A percentile compares a stretch with the other conserved stretches of the same genome.
These are phyloP conservation scores for Actinernus sp. DNA, from an alignment of 92 coral and sea anemone species.

Conservation along the genomic window DNA sequence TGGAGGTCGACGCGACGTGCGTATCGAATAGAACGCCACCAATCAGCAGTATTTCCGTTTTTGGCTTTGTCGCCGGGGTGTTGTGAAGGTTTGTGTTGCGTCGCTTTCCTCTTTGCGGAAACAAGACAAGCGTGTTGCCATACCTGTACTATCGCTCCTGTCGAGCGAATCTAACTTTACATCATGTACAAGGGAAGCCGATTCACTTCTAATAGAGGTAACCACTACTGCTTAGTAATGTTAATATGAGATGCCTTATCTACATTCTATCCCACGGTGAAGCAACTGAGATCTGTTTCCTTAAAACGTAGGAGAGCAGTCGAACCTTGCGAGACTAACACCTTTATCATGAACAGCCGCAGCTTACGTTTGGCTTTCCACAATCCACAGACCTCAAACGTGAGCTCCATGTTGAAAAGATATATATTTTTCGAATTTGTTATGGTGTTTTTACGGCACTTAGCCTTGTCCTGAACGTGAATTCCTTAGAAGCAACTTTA, in stretches of 20 bases:
- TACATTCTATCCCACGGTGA: constrained; percentile 28
- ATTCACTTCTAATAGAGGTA: constrained; percentile 16
- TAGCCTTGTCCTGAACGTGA: too few relatives aligned
- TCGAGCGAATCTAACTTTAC: too few relatives aligned
- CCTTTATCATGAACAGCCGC: too few relatives aligned
- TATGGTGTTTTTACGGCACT: too few relatives aligned
- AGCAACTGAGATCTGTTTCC: constrained; percentile 37
- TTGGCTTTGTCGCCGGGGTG: constrained; percentile 35
- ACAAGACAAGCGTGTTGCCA: too few relatives aligned
- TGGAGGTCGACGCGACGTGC: constrained; percentile 38
- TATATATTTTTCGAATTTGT: too few relatives aligned
- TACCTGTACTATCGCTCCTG: too few relatives aligned
- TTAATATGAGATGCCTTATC: constrained; percentile 22
- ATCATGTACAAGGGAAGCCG: constrained; percentile 41
- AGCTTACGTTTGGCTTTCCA: too few relatives aligned
- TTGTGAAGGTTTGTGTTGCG: constrained; percentile 34
- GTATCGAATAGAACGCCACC: constrained; percentile 34
- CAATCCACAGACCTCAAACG: too few relatives aligned
- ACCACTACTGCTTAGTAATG: constrained; percentile 35
- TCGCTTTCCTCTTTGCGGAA: constrained; percentile 7
- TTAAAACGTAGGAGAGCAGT: constrained; percentile 6
- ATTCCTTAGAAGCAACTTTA: too few relatives aligned
- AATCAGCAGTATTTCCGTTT: constrained; percentile 54
- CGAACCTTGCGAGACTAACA: too few relatives aligned
- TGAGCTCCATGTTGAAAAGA: too few relatives aligned